A percentile compares a stretch with the other conserved stretches of the same genome.
These are phyloP conservation scores for Fringilla coelebs DNA, from an alignment of 2,797 vertebrate genomes.

Conservation along the genomic window DNA sequence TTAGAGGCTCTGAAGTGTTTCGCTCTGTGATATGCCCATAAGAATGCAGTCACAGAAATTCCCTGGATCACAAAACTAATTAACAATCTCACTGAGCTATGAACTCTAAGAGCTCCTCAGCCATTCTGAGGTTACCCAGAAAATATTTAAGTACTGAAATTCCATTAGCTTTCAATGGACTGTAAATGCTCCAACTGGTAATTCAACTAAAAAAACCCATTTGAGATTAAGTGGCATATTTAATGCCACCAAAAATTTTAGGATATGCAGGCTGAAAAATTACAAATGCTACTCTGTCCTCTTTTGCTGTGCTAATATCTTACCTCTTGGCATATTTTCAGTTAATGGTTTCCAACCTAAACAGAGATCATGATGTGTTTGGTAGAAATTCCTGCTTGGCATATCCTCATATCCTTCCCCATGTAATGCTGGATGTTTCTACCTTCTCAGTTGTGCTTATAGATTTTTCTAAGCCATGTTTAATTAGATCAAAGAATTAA, in stretches of 20 bases:
- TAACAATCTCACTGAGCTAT: slow-evolving; percentile 59
- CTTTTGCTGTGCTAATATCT: not conserved
- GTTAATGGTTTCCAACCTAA: not conserved
- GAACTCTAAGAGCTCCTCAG: slow-evolving; percentile 35
- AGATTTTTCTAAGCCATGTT: not conserved
- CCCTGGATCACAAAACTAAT: slow-evolving; percentile 59
- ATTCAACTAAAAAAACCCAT: not conserved
- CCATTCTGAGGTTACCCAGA: slow-evolving; percentile 37
- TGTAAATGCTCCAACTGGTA: slow-evolving; percentile 31
- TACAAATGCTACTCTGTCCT: not conserved
- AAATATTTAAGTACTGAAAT: slow-evolving; percentile 44
- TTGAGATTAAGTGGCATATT: not conserved
- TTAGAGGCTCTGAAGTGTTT: slow-evolving; percentile 23
- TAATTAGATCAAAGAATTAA: not conserved
- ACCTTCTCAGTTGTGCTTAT: not conserved
- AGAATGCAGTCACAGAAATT: slow-evolving; percentile 25
- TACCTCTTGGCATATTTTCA: not conserved
- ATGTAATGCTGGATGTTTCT: not conserved
- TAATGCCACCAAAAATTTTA: not conserved
- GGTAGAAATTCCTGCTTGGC: not conserved
- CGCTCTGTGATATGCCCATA: slow-evolving; percentile 1
- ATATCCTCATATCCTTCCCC: not conserved
- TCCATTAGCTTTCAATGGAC: slow-evolving; percentile 46
- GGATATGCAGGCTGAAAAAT: not conserved
- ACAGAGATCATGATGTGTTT: not conserved